Percentiles rank a stretch among this genome's conserved stretches.
Conservation (phyloP, 2,888 invertebrate genomes). For the Augochlorella aurata region DNA sequence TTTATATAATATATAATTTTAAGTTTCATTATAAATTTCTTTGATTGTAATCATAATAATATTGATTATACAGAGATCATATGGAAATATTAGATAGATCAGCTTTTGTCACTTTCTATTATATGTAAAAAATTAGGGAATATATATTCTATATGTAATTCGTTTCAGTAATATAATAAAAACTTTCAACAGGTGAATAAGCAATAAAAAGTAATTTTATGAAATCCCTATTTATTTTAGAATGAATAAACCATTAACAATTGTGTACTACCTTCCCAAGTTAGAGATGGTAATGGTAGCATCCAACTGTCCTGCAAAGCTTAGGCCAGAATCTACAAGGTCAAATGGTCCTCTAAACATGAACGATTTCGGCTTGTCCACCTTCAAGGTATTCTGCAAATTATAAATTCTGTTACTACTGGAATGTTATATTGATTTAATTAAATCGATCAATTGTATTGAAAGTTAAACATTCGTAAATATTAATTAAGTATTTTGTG, state of each 20-base stretch:
- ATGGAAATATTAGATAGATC: background rate
- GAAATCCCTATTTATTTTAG: background rate
- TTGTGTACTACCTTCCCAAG: slow-evolving; percentile 61
- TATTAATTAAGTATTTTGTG: too few relatives aligned
- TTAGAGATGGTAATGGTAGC: slow-evolving; percentile 53
- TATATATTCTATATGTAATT: too few relatives aligned
- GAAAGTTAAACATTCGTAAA: too few relatives aligned
- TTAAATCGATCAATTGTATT: background rate
- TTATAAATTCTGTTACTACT: background rate
- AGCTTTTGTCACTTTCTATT: background rate
- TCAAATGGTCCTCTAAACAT: slow-evolving; percentile 62
- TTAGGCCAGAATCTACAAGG: slow-evolving; percentile 62
- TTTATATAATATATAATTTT: too few relatives aligned
- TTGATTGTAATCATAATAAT: too few relatives aligned
- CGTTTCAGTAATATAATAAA: too few relatives aligned
- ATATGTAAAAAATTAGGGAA: background rate
- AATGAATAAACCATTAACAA: background rate
- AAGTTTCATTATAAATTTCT: too few relatives aligned
- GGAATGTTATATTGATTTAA: background rate
- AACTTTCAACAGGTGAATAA: background rate
- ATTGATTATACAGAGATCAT: background rate
- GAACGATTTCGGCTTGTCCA: slow-evolving; percentile 41
- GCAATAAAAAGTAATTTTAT: background rate
- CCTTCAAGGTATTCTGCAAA: slow-evolving; percentile 39
- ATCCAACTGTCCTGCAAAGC: slow-evolving; percentile 57